Evolutionary conservation across 2,888 invertebrate species (phyloP), one percentile per base, ranked within the genome.

Genomic region (Drosophila rellima): DNA sequence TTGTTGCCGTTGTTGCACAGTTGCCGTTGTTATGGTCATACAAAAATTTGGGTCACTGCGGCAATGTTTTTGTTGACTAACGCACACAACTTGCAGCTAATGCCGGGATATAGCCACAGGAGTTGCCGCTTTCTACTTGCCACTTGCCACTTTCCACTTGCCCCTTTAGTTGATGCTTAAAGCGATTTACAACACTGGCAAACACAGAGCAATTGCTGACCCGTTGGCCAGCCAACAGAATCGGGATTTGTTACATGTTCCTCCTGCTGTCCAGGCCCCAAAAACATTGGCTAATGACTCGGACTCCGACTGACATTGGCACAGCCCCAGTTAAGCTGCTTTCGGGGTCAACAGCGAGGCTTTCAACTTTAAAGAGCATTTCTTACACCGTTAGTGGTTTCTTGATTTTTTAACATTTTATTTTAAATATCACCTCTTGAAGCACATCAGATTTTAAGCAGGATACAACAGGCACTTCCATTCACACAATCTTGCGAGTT

Each of bases 1-100:
- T 13, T 65, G 74, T 33, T 62, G 40, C 5, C 60, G 35, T 18
- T 48, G 47, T 45, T 70, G 61, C 44, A 62, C 44, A 62, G 61
- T 44, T 37, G 66, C 42, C 55, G 71, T 73, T 84, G 69, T 77
- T 83, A 65, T 76, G 80, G 67, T 62, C 65, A 62, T 66, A 69
- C 65, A 67, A 65, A 77, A 77, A 88, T 88, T 80, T 86, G 74
- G 85, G 85, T 85, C 88, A 88, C 85, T 85, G 85, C 85, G 85
- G 85, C 82, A 88, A 81, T 88, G 81, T 88, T 88, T 75, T 74
- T 74, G 84, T 78, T 70, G 83, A 80, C 73, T 77, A 71, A 74
- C 75, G 72, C 72, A 65, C 70, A 67, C 68, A 78, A 68, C 60
- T 73, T 63, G 67, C 63, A 63, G 73, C 78, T 52, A 67, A 62